Evolutionary conservation across 2,113 vertebrate species (phyloP).

Genomic region (Paracanthobrama guichenoti): DNA sequence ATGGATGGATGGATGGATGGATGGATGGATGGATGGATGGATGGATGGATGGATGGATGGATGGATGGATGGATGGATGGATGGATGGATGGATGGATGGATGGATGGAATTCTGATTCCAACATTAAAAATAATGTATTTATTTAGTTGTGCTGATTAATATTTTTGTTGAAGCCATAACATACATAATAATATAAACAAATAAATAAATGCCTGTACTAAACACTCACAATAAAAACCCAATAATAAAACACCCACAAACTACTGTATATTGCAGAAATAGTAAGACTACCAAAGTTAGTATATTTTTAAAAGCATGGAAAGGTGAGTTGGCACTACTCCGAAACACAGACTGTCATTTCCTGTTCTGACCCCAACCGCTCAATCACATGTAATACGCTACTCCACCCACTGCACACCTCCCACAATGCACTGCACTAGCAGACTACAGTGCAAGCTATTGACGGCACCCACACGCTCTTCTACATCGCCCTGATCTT

Average conservation of each 20-base stretch:
- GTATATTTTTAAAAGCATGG: background rate
- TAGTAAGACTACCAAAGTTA: background rate
- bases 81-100: no score
- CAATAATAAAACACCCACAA: background rate
- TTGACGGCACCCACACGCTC: background rate
- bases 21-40: no score
- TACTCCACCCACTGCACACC: background rate
- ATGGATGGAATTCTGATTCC: no score
- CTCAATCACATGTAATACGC: background rate
- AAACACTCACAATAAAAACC: background rate
- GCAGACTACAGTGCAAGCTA: background rate
- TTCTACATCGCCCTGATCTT: background rate
- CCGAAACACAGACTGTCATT: background rate
- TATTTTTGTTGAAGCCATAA: no score
- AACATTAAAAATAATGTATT: no score
- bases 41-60: no score
- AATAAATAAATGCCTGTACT: background rate
- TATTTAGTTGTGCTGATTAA: no score
- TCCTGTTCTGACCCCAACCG: background rate
- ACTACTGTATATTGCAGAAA: background rate
- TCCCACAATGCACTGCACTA: conserved; percentile 12
- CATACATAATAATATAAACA: no score
- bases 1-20: no score
- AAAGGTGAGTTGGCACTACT: conserved; percentile 18
- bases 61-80: no score